Percentiles rank a stretch among this genome's conserved stretches.
phyloP scores from a whole-genome alignment of 1,140 invertebrate species.

The Anadara kagoshimensis region DNA sequence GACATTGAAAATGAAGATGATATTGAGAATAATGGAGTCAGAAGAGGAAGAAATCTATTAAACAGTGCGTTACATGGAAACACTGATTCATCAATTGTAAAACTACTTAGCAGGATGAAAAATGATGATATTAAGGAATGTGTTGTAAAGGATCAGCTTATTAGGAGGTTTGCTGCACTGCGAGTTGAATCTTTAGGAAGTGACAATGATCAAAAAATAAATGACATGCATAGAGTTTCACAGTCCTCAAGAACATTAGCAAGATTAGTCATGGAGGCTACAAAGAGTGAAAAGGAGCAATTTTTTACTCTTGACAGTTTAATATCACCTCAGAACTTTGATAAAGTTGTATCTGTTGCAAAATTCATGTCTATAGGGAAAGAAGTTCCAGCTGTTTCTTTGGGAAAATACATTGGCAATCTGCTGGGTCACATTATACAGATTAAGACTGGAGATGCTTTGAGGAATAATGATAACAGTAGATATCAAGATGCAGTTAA shows the following conservation, averaged over 20 bases:
- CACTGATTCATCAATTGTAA: slow-evolving; percentile 3
- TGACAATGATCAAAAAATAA: slow-evolving; percentile 22
- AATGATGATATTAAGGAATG: slow-evolving; percentile 29
- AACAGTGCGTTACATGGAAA: slow-evolving; percentile 24
- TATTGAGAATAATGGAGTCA: slow-evolving; percentile 19
- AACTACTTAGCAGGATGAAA: slow-evolving; percentile 28
- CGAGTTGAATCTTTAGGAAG: slow-evolving; percentile 18
- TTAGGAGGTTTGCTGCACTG: slow-evolving; percentile 23
- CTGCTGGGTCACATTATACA: slow-evolving; percentile 32
- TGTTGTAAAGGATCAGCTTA: slow-evolving; percentile 22
- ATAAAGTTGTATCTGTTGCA: slow-evolving; percentile 27
- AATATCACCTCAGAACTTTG: slow-evolving; percentile 35
- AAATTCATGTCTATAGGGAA: slow-evolving; percentile 17
- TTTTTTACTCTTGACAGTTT: slow-evolving; percentile 25
- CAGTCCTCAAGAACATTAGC: slow-evolving; percentile 18
- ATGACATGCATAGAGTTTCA: slow-evolving; percentile 23
- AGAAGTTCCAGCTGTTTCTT: slow-evolving; percentile 25
- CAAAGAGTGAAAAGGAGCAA: neutral
- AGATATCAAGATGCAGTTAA: slow-evolving; percentile 5
- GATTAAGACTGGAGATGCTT: slow-evolving; percentile 23
- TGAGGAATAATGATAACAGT: slow-evolving; percentile 13
- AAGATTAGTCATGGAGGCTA: slow-evolving; percentile 22
- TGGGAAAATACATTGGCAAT: slow-evolving; percentile 32
- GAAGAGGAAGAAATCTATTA: slow-evolving; percentile 24
- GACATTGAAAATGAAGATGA: neutral